Conservation (phyloP, 2,797 vertebrate genomes). For the Pipistrellus nathusii region DNA sequence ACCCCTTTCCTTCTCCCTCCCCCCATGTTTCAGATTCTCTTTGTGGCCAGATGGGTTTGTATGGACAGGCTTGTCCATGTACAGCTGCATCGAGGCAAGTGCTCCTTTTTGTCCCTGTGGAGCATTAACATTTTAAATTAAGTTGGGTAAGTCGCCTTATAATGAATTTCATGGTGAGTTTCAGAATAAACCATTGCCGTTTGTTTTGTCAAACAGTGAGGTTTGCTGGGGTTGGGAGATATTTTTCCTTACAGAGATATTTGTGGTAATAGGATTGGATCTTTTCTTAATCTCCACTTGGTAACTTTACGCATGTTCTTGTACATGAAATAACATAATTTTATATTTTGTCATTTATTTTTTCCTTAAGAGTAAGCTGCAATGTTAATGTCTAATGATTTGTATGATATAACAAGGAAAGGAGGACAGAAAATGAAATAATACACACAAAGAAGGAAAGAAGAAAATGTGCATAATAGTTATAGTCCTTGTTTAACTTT, state of each 20-base stretch:
- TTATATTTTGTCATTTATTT: background rate
- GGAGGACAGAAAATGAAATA: background rate
- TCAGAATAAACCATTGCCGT: too few species aligned
- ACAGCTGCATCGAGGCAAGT: conserved; percentile 83
- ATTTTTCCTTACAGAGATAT: conserved; percentile 41
- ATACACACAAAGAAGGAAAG: background rate
- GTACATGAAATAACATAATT: background rate
- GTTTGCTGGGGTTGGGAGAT: background rate
- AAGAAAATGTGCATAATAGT: background rate
- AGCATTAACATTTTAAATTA: conserved; percentile 1
- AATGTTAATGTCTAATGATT: background rate
- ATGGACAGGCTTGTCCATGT: conserved; percentile 84
- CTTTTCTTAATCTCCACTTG: conserved; percentile 46
- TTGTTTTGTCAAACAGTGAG: too few species aligned
- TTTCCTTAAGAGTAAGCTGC: conserved; percentile 11
- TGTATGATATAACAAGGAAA: conserved; percentile 7
- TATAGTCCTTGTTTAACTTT: background rate
- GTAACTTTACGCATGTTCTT: background rate
- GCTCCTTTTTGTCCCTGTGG: conserved; percentile 16
- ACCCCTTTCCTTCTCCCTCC: background rate
- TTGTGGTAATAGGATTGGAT: conserved; percentile 37
- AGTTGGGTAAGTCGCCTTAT: too few species aligned
- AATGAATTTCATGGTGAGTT: too few species aligned
- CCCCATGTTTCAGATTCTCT: conserved; percentile 77
- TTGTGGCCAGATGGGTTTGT: conserved; percentile 85